phyloP scores from a whole-genome alignment of 2,113 vertebrate species.

The Isurus oxyrinchus region DNA sequence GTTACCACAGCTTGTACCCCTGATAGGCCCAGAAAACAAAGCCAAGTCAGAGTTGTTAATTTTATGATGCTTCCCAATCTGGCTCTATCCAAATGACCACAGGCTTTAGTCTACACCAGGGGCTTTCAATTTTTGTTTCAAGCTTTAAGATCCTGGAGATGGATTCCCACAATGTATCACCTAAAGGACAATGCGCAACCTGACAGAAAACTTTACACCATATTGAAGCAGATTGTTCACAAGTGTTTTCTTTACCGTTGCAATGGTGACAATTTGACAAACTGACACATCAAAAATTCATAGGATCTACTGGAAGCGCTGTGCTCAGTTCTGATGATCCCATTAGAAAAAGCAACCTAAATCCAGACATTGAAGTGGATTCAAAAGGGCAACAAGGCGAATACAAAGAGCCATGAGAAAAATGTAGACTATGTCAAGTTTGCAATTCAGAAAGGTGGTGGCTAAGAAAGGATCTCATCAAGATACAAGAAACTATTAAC shows the following conservation, averaged over 20 bases:
- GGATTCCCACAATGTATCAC: not conserved
- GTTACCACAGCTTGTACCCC: not conserved
- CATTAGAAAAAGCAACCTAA: not conserved
- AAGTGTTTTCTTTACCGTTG: not conserved
- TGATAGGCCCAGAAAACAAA: not conserved
- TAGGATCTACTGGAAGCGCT: not conserved
- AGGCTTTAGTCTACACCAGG: not conserved
- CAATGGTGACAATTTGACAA: not conserved
- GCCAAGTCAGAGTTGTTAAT: not conserved
- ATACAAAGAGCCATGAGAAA: not conserved
- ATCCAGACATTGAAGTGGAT: not conserved
- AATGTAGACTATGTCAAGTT: not conserved
- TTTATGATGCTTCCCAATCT: not conserved
- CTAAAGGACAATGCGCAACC: not conserved
- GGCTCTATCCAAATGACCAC: not conserved
- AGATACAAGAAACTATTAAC: not conserved
- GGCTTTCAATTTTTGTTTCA: not conserved
- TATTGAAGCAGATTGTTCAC: not conserved
- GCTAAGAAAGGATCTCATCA: not conserved
- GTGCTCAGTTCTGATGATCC: not conserved
- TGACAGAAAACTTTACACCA: not conserved
- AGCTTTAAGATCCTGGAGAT: not conserved
- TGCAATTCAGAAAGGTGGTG: not conserved
- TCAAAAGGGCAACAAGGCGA: not conserved
- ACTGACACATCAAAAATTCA: not conserved